Evolutionary conservation across 2,888 invertebrate species (phyloP).

Genomic region (Globia sparganii): DNA sequence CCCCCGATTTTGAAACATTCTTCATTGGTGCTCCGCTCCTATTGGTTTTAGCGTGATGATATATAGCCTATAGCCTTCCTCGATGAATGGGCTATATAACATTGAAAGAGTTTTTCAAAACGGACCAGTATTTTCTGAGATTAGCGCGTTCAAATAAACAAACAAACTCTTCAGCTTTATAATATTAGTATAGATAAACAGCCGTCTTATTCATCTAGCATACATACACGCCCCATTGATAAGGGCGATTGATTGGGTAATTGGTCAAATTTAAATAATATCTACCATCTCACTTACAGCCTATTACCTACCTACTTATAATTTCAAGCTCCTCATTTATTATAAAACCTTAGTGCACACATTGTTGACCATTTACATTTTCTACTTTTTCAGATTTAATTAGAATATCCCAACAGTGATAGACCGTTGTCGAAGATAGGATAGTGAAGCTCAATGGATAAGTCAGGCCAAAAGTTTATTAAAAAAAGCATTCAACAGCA

Average conservation of each 20-base stretch:
- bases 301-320: neutral
- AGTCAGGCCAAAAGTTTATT: neutral
- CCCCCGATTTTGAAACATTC: no score
- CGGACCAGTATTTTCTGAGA: no score
- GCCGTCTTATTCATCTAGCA: no score
- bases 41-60: no score
- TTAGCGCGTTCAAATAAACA: no score
- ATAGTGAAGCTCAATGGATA: neutral
- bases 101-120: no score
- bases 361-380: neutral
- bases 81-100: no score
- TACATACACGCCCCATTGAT: neutral
- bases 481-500: neutral
- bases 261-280: conserved; percentile 20
- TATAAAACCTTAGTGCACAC: neutral
- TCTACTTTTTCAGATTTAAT: neutral
- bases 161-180: no score
- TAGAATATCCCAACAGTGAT: neutral
- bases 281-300: neutral
- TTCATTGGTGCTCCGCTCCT: no score
- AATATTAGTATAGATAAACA: no score
- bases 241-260: conserved; percentile 7
- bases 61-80: no score
- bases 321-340: neutral
- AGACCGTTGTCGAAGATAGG: neutral